Base-by-base conservation (phyloP, 2,888 invertebrate species). In the Melangyna quadrimaculata region DNA sequence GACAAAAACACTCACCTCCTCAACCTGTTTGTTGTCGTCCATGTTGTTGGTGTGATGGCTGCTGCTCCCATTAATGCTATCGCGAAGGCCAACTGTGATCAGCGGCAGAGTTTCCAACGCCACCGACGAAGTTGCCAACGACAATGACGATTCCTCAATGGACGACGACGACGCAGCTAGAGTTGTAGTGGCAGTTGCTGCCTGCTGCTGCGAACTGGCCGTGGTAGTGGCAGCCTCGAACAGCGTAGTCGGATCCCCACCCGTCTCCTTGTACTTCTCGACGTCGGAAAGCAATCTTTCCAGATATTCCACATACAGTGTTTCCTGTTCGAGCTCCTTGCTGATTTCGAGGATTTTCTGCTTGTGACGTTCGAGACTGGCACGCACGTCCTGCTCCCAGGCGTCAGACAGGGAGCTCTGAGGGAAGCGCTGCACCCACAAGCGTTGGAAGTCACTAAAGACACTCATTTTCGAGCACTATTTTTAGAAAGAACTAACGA, bases 301-400 rank as follows among this genome's bases (percentile, higher is more conserved):
- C 89, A 98, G 93, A 92, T 97, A 97, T 91, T 97, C 97, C 12
- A 97, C 97, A 90, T 97, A 97, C 90, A 97, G 96, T 90, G 97
- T 96, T 92, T 98, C 97, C 91, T 97, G 97, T 91, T 97, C 97
- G 88, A 98, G 93, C 92, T 97, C 97, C 91, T 97, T 96, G 91
- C 95, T 95, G 75, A 98, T 93, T 89, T 96, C 94, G 88, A 94
- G 93, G 88, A 97, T 97, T 94, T 96, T 96, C 92, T 96, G 95
- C 93, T 96, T 96, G 94, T 98, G 97, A 93, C 97, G 96, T 90
- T 96, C 95, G 89, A 98, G 94, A 93, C 97, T 97, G 89, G 96
- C 96, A 91, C 97, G 95, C 91, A 97, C 97, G 94, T 97, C 97
- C 93, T 97, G 97, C 92, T 97, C 97, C 97, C 97, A 97, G 91